Conservation (phyloP, 2,888 invertebrate species). For the Cantharis lateralis region DNA sequence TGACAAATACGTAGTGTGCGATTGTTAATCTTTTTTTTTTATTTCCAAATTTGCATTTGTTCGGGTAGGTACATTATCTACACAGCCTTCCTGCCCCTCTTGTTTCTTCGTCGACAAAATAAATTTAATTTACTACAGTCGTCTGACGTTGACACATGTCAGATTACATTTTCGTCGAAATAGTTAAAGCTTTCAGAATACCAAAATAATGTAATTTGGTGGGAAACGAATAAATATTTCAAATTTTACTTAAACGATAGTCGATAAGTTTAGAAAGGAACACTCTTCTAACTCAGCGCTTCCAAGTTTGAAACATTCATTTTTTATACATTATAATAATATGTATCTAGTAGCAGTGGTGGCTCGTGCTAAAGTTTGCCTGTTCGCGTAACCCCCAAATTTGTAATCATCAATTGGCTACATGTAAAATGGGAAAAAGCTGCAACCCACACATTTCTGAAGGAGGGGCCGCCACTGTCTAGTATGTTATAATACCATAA, state of each 20-base stretch:
- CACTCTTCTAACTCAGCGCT: neutral
- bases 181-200: conserved; percentile 27
- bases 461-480: too few relatives aligned
- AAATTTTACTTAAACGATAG: conserved; percentile 20
- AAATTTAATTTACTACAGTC: conserved; percentile 29
- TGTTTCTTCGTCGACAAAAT: conserved; percentile 23
- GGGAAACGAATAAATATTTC: conserved; percentile 23
- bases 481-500: neutral
- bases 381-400: too few relatives aligned
- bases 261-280: neutral
- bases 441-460: too few relatives aligned
- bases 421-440: too few relatives aligned
- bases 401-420: too few relatives aligned
- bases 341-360: neutral
- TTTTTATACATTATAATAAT: neutral
- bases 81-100: conserved; percentile 14
- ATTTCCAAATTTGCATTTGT: neutral
- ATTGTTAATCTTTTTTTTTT: neutral
- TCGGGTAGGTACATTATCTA: neutral
- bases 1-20: neutral
- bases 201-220: conserved; percentile 29
- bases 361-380: too few relatives aligned
- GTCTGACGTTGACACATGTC: conserved; percentile 31
- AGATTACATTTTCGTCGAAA: conserved; percentile 28
- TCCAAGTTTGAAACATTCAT: neutral